phyloP scores from a whole-genome alignment of 2,888 invertebrate genomes.

The Ligdia adustata region DNA sequence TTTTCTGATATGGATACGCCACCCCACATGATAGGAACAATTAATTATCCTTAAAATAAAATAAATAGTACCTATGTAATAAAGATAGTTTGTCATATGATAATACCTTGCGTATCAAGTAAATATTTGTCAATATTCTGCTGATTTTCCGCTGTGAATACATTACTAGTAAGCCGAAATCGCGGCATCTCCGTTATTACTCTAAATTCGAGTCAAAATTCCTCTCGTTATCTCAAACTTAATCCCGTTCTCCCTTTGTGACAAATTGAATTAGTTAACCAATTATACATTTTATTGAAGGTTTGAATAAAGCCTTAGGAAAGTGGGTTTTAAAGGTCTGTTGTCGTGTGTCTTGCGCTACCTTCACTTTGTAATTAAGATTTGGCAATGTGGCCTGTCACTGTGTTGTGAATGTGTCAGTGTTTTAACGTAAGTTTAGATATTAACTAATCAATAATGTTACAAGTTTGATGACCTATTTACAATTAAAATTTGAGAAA shows the following conservation, averaged over 20 bases:
- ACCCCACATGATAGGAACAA: no score
- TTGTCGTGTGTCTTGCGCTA: constrained; percentile 25
- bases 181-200: constrained; percentile 37
- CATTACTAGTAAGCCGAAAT: constrained; percentile 16
- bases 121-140: not conserved
- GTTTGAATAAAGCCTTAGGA: constrained; percentile 28
- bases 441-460: no score
- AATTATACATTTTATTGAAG: constrained; percentile 52
- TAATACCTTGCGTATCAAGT: no score
- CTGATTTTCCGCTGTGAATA: constrained; percentile 12
- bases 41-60: no score
- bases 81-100: no score
- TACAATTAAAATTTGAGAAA: no score
- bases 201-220: constrained; percentile 35
- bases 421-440: no score
- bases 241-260: constrained; percentile 50
- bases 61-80: no score
- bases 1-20: no score
- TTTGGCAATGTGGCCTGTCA: constrained; percentile 12
- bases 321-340: constrained; percentile 30
- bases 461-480: no score
- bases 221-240: constrained; percentile 49
- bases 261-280: constrained; percentile 53
- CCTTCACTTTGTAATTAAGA: constrained; percentile 30
- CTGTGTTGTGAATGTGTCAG: no score